Evolutionary conservation across 1,140 invertebrate genomes (phyloP), one percentile per base, ranked within the genome.

Genomic region (Diabrotica undecimpunctata): DNA sequence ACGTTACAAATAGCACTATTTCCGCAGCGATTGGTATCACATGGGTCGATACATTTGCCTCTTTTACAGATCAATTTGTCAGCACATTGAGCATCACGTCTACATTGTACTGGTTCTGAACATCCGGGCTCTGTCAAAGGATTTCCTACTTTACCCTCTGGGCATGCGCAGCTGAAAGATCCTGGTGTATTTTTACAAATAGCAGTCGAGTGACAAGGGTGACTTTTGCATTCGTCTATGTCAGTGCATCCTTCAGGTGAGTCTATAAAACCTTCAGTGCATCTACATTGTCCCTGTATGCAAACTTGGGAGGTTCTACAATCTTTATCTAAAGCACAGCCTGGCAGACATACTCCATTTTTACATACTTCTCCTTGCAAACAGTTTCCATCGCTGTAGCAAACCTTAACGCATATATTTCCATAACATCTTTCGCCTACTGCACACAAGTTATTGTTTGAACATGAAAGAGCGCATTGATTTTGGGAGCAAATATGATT

Each of bases 321-420:
- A 70, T 95, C 94, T 5, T 86, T 83, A 75, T 93, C 90, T 5
- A 85, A 86, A 36, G 88, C 87, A 73, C 94, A 96, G 2, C 94
- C 94, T 6, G 87, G 83, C 74, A 89, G 85, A 72, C 94, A 96
- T 25, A 86, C 83, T 46, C 93, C 92, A 69, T 80, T 75, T n/a
- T 87, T 85, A 72, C 94, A 96, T 52, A 95, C 86, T 83, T 96
- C 93, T 60, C 94, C 93, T 7, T 89, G 88, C 64, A 94, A 81
- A 70, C 94, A 96, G 73, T 95, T 96, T 71, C 89, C 90, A 74
- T 94, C 93, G 5, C 89, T 87, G 73, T 93, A 93, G 75, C 94
- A 96, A 38, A 95, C 84, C 81, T 93, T 94, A 11, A 88, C 82
- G 70, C 93, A 96, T 37, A 89, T 84, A 66, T 86, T 89, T 62